A percentile compares a stretch with the other conserved stretches of the same genome.
Evolutionary conservation across 1,140 invertebrate genomes (phyloP).

Genomic region (Pinna nobilis): DNA sequence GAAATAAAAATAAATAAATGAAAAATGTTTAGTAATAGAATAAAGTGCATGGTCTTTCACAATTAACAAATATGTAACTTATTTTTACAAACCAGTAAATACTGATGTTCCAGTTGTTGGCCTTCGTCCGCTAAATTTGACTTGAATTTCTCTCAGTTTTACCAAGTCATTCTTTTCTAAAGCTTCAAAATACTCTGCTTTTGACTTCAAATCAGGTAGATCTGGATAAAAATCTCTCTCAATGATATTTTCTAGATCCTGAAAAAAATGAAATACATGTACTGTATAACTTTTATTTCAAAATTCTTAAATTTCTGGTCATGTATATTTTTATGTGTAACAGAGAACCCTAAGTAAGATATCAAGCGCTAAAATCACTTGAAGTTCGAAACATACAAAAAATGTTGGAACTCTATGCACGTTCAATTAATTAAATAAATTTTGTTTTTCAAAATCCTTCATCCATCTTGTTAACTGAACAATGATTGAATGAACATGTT

Average conservation of each 20-base stretch:
- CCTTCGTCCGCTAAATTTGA: slow-evolving; percentile 79
- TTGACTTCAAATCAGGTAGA: slow-evolving; percentile 92
- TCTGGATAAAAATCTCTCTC: slow-evolving; percentile 98
- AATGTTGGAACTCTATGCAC: not conserved
- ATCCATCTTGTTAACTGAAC: no score
- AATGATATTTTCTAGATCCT: slow-evolving; percentile 95
- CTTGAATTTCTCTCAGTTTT: slow-evolving; percentile 89
- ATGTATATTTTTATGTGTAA: no score
- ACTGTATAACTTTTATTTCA: not conserved
- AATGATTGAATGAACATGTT: no score
- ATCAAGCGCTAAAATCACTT: not conserved
- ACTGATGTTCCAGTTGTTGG: slow-evolving; percentile 8
- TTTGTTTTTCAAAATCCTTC: no score
- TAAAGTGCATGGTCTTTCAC: no score
- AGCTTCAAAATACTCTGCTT: slow-evolving; percentile 95
- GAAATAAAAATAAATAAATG: no score
- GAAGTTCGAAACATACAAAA: not conserved
- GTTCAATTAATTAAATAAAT: not conserved
- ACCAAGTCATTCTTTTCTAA: slow-evolving; percentile 91
- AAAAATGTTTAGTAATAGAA: no score
- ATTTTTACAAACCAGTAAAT: not conserved
- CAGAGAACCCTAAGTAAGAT: no score
- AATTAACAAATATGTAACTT: not conserved
- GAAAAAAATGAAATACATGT: slow-evolving; percentile 50
- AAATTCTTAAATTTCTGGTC: not conserved